These are phyloP conservation scores for Lycocorax pyrrhopterus DNA, from an alignment of 2,113 vertebrate genomes.

Conservation along the genomic window DNA sequence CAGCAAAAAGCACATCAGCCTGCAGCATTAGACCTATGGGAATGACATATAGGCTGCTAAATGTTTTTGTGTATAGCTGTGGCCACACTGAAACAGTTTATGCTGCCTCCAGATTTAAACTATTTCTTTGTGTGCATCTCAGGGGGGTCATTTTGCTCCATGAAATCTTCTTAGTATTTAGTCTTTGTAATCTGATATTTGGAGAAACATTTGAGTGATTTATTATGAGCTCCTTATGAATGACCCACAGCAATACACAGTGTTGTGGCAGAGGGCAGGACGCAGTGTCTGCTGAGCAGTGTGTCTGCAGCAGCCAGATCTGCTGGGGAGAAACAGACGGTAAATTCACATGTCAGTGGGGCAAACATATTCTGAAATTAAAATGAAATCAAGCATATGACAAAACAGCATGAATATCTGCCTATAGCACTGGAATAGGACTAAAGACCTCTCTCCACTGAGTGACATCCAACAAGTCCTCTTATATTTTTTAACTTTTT, in stretches of 20 bases:
- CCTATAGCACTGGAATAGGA: background rate
- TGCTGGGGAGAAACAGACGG: background rate
- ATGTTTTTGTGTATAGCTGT: background rate
- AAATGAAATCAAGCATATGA: background rate
- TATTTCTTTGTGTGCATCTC: background rate
- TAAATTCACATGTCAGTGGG: background rate
- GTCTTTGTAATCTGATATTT: background rate
- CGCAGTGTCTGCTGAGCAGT: background rate
- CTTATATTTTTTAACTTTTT: too few relatives aligned
- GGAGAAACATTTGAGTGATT: background rate
- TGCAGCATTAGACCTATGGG: background rate
- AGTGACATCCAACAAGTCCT: background rate
- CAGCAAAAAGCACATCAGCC: background rate
- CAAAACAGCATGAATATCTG: background rate
- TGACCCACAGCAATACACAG: background rate
- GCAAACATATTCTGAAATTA: background rate
- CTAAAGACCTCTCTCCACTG: background rate
- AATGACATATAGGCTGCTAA: background rate
- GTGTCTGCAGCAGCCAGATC: background rate
- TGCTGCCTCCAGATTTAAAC: background rate
- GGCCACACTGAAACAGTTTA: background rate
- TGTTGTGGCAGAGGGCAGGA: background rate
- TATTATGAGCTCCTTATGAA: rapidly evolving
- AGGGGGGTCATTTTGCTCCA: background rate
- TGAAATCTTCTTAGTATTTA: background rate